These are phyloP conservation scores for Macropus fuliginosus DNA, from an alignment of 2,797 vertebrate genomes.

Conservation along the genomic window DNA sequence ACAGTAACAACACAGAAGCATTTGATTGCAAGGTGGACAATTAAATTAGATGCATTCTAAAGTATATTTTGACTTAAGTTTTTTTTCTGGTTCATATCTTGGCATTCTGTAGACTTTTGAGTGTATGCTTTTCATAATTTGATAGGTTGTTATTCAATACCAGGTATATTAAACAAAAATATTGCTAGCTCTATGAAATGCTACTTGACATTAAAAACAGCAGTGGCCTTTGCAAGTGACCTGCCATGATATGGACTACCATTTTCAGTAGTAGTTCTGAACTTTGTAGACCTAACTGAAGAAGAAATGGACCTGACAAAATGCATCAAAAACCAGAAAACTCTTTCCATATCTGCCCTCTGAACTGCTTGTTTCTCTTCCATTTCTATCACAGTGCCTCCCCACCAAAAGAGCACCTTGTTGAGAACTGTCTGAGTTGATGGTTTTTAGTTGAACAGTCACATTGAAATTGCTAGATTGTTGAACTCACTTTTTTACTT, in stretches of 20 bases:
- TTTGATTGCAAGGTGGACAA: background rate
- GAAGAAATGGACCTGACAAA: background rate
- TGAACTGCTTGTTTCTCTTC: background rate
- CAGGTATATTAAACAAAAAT: slow-evolving; percentile 9
- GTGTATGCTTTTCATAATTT: slow-evolving; percentile 35
- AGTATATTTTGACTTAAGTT: background rate
- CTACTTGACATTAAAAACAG: background rate
- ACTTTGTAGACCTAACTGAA: background rate
- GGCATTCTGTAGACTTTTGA: slow-evolving; percentile 36
- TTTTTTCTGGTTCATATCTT: slow-evolving; percentile 8
- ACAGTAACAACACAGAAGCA: background rate
- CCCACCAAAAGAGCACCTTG: background rate
- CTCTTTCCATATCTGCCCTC: background rate
- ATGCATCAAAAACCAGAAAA: background rate
- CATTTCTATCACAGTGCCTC: background rate
- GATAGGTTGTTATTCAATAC: slow-evolving; percentile 51
- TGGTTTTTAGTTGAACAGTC: background rate
- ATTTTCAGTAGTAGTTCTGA: background rate
- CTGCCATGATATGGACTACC: background rate
- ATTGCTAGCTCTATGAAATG: background rate
- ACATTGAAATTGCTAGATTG: background rate
- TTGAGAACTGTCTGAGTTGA: background rate
- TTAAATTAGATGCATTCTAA: background rate
- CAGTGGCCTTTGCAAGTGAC: background rate
- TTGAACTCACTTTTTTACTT: background rate